Conservation (phyloP, 2,797 vertebrate genomes). For the Eulemur mongoz region DNA sequence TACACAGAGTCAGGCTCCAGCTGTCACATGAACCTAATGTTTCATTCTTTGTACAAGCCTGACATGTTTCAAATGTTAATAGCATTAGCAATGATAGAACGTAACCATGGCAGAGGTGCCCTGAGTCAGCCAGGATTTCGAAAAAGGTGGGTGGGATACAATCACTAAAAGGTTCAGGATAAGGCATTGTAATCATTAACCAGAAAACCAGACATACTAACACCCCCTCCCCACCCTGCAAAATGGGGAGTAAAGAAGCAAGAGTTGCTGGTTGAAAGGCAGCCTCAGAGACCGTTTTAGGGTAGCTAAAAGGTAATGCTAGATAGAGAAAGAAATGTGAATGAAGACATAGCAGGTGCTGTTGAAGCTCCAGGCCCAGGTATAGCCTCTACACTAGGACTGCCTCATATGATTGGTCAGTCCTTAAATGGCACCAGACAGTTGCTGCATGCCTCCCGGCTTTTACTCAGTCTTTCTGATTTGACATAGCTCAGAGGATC, state of each 20-base stretch:
- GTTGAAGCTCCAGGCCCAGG: background rate
- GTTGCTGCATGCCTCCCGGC: background rate
- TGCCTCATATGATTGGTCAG: background rate
- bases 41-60: constrained; percentile 8
- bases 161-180: background rate
- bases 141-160: background rate
- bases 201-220: background rate
- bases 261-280: background rate
- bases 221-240: background rate
- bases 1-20: background rate
- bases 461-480: background rate
- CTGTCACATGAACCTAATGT: background rate
- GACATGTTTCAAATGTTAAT: constrained; percentile 43
- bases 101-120: background rate
- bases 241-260: background rate
- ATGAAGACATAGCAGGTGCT: background rate
- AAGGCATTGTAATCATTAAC: background rate
- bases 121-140: background rate
- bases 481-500: background rate
- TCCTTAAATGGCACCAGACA: background rate
- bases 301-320: background rate
- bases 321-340: background rate
- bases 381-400: rapidly evolving
- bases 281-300: background rate
- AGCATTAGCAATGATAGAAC: background rate